phyloP scores from a whole-genome alignment of 2,113 vertebrate genomes.

The Procavia capensis region DNA sequence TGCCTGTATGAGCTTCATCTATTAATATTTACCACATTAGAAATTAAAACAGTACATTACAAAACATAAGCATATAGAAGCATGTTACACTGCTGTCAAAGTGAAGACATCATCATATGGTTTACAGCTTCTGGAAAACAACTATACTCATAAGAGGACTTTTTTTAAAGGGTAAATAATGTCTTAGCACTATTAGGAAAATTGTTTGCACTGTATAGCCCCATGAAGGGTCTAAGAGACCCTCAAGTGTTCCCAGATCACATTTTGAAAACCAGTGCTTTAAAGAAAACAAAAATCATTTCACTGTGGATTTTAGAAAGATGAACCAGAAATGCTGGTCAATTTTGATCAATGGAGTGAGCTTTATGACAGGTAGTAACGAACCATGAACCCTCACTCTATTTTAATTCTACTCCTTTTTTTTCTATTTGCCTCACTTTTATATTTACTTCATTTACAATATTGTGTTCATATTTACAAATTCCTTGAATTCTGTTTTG shows the following conservation, averaged over 20 bases:
- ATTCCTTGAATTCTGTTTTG: background rate
- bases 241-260: background rate
- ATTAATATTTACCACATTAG: background rate
- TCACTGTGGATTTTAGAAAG: background rate
- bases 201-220: background rate
- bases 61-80: background rate
- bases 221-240: background rate
- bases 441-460: background rate
- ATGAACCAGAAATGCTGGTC: background rate
- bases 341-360: background rate
- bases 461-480: background rate
- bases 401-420: background rate
- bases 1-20: background rate
- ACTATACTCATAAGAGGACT: background rate
- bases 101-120: rapidly evolving
- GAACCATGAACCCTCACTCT: background rate
- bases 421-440: background rate
- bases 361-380: background rate
- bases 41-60: background rate
- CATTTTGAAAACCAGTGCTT: background rate
- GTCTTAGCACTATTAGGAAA: background rate
- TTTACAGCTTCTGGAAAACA: background rate
- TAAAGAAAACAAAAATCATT: background rate
- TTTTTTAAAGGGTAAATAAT: background rate
- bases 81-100: no score